Evolutionary conservation across 2,113 vertebrate species (phyloP).

Genomic region (human (Homo sapiens)): GRCh38 chr2:225637501-225638000

Average conservation of each 20-base stretch:
- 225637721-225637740: neutral
- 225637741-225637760: slow-evolving; percentile 4
- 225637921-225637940: neutral
- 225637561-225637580: slow-evolving; percentile 17
- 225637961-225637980: neutral
- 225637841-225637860: neutral
- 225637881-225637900: neutral
- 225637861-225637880: slow-evolving; percentile 9
- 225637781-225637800: slow-evolving; percentile 30
- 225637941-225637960: neutral
- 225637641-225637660: neutral
- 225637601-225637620: slow-evolving; percentile 32
- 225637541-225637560: neutral
- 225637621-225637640: slow-evolving; percentile 36
- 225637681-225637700: slow-evolving; percentile 31
- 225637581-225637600: slow-evolving; percentile 5
- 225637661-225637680: neutral
- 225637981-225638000: neutral
- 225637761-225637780: neutral
- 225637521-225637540: neutral
- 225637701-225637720: neutral
- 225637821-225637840: neutral
- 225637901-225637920: slow-evolving; percentile 17
- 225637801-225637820: neutral
- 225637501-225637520: neutral